Evolutionary conservation across 2,888 invertebrate genomes (phyloP).

Genomic region (Cerceris ruficornis): DNA sequence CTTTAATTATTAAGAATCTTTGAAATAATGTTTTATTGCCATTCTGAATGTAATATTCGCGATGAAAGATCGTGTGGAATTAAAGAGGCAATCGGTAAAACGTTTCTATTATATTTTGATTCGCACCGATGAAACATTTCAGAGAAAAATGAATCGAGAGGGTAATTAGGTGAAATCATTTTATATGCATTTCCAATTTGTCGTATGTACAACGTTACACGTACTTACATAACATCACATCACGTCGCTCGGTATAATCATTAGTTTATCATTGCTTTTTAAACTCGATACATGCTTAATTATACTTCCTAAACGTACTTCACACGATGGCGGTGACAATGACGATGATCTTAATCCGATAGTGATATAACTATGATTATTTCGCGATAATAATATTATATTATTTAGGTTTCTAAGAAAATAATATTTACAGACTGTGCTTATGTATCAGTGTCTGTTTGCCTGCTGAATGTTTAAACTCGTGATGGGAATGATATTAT

Average conservation of each 20-base stretch:
- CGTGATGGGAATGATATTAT: too few relatives aligned
- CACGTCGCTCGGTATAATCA: conserved; percentile 79
- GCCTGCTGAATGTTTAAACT: too few relatives aligned
- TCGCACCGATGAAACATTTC: too few relatives aligned
- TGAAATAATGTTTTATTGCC: too few relatives aligned
- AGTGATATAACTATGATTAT: conserved; percentile 38
- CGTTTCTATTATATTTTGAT: too few relatives aligned
- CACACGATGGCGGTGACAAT: conserved; percentile 44
- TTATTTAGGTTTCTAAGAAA: conserved; percentile 25
- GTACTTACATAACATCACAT: conserved; percentile 81
- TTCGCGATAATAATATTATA: conserved; percentile 46
- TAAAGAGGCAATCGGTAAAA: too few relatives aligned
- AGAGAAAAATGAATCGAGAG: too few relatives aligned
- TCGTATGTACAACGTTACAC: conserved; percentile 79
- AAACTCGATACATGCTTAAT: conserved; percentile 59
- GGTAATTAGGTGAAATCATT: conserved; percentile 41
- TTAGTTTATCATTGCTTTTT: conserved; percentile 68
- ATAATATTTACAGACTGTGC: conserved; percentile 52
- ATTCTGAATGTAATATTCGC: too few relatives aligned
- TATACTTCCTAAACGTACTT: conserved; percentile 39
- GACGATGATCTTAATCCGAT: conserved; percentile 51
- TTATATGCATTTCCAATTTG: conserved; percentile 62
- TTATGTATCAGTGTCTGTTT: conserved; percentile 3
- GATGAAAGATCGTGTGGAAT: too few relatives aligned
- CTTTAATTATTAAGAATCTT: too few relatives aligned